Evolutionary conservation across 2,797 vertebrate species (phyloP).

Genomic region (Cichlasoma orientale): DNA sequence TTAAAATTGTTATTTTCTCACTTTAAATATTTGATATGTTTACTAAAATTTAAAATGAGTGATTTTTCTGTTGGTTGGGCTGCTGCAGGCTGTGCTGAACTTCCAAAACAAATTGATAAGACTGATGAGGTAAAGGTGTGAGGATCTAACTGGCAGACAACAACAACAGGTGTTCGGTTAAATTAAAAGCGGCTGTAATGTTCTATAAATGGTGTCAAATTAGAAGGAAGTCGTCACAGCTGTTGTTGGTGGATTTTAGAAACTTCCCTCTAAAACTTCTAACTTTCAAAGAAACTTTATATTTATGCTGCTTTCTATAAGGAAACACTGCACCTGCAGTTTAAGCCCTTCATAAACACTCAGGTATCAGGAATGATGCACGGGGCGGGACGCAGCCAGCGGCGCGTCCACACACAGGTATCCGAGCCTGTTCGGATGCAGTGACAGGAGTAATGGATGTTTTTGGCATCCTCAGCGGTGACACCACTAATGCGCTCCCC

Average conservation of each 20-base stretch:
- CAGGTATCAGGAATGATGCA: not conserved
- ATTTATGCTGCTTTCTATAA: not conserved
- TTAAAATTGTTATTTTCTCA: no score
- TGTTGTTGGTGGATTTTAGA: not conserved
- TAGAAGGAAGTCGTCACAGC: not conserved
- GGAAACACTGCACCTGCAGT: no score
- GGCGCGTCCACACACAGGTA: not conserved
- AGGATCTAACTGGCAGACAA: no score
- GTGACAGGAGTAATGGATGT: conserved; percentile 35
- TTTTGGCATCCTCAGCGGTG: not conserved
- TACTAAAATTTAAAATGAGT: not conserved
- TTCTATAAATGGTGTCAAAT: no score
- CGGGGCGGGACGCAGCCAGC: not conserved
- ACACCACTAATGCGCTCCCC: conserved; percentile 19
- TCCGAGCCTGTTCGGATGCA: conserved; percentile 10
- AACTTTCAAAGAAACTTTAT: not conserved
- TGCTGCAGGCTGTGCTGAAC: not conserved
- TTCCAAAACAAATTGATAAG: not conserved
- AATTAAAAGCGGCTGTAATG: no score
- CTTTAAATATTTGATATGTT: no score
- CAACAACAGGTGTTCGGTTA: no score
- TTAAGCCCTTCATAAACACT: not conserved
- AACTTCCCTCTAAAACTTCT: not conserved
- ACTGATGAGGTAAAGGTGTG: no score
- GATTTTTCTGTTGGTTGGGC: not conserved